Evolutionary conservation across 2,888 invertebrate genomes (phyloP).

Genomic region (Adineta ricciae): DNA sequence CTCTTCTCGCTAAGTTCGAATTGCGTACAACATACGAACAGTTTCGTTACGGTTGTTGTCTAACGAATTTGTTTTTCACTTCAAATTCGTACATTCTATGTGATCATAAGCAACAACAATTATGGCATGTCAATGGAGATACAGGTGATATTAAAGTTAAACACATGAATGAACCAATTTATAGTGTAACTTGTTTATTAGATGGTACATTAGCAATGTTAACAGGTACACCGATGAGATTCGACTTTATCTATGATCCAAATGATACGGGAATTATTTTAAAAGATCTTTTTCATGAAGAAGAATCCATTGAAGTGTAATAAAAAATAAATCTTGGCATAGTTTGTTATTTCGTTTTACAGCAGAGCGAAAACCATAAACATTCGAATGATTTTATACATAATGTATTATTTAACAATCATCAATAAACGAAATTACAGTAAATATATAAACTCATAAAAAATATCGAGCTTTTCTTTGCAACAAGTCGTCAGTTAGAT

Average conservation of each 20-base stretch:
- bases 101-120: conserved; percentile 2
- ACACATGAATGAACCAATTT: neutral
- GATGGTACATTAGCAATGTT: neutral
- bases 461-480: too few species aligned
- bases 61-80: neutral
- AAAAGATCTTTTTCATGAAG: neutral
- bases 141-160: conserved; percentile 1
- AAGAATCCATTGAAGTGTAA: conserved; percentile 17
- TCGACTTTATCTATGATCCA: conserved; percentile 16
- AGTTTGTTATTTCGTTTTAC: neutral
- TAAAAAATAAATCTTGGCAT: neutral
- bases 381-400: neutral
- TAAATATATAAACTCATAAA: neutral
- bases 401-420: neutral
- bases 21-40: neutral
- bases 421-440: neutral
- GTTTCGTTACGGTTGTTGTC: conserved; percentile 1
- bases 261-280: neutral
- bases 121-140: neutral
- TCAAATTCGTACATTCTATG: neutral
- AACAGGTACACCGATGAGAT: neutral
- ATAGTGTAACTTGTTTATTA: neutral
- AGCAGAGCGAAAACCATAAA: neutral
- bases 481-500: too few species aligned
- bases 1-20: neutral